Base-by-base conservation (phyloP, 2,888 invertebrate species). In the Drosophila greeni region DNA sequence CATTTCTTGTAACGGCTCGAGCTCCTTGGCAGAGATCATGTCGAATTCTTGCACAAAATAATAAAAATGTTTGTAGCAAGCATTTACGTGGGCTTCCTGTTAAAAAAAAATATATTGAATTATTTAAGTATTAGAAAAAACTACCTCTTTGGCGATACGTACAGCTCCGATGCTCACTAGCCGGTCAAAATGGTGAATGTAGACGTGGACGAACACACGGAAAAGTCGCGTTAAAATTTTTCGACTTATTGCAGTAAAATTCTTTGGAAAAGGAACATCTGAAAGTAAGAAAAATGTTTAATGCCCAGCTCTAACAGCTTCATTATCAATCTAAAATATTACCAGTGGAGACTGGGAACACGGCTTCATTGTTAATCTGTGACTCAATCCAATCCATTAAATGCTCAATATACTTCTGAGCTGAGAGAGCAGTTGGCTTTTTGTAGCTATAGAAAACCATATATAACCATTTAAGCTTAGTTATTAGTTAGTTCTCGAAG, bases 11-110 rank as follows among this genome's bases (percentile, higher is more conserved):
- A 97, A 88, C 1, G 97, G 97, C 86, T 97, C 96, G 73, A 97
- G 88, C 88, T 97, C 97, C 86, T 95, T 95, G 33, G 91, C 89
- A 75, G 94, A 93, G 45, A 97, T 93, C 78, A 97, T 90, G 83
- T 94, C 93, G 86, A 96, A 95, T 88, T 97, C 96, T 47, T 92
- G 93, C 20, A 97, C 94, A 88, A 97, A 97, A 86, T 95, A 97
- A 87, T 95, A 97, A 88, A 96, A 97, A 88, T 97, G 97, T 87
- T 97, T 97, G 90, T 97, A 97, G 86, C 97, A 97, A 1, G 96
- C 96, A 88, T 97, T 97, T 0, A 96, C 95, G 85, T 97, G 97
- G 18, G 97, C 95, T 88, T 97, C 96, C 88, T 86, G 66, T 33
- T 74, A 72, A 51, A 24, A 52, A 52, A 49, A 52, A 9, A 36